These are phyloP conservation scores for Gnatocerus cornutus DNA, from an alignment of 2,888 invertebrate genomes.

Conservation along the genomic window DNA sequence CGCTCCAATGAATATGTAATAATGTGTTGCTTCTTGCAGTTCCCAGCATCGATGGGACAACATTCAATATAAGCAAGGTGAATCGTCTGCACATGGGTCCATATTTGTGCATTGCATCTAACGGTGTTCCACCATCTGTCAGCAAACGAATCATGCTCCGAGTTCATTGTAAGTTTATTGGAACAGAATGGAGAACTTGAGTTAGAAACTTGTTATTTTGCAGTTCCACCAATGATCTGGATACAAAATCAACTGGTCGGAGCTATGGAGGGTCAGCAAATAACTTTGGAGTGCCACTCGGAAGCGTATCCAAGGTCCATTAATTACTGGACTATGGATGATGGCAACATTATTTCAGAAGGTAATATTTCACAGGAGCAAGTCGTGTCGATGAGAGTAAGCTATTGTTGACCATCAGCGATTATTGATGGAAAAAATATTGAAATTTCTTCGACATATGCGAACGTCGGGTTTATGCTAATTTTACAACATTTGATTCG, in stretches of 20 bases:
- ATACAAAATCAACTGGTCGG: slow-evolving; percentile 83
- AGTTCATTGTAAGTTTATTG: slow-evolving; percentile 80
- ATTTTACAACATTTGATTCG: background rate
- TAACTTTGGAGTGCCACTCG: slow-evolving; percentile 81
- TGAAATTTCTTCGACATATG: slow-evolving; percentile 5
- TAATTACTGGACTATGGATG: slow-evolving; percentile 82
- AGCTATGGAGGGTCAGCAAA: slow-evolving; percentile 78
- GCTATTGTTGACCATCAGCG: slow-evolving; percentile 28
- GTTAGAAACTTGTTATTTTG: slow-evolving; percentile 47
- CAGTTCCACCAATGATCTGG: slow-evolving; percentile 84
- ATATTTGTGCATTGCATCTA: slow-evolving; percentile 85
- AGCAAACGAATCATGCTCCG: slow-evolving; percentile 91
- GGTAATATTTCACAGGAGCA: slow-evolving; percentile 56
- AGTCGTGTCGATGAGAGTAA: slow-evolving; percentile 38
- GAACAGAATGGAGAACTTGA: slow-evolving; percentile 13
- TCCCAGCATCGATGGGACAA: slow-evolving; percentile 78
- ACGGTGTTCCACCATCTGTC: slow-evolving; percentile 89
- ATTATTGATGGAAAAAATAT: slow-evolving; percentile 36
- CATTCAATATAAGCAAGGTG: slow-evolving; percentile 79
- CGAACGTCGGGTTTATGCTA: background rate
- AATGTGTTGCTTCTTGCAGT: slow-evolving; percentile 71
- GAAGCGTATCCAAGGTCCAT: slow-evolving; percentile 84
- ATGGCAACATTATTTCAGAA: slow-evolving; percentile 74
- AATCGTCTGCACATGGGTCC: slow-evolving; percentile 85
- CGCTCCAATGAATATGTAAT: slow-evolving; percentile 47